Conservation (phyloP, 2,113 vertebrate genomes). For the Pipra filicauda region DNA sequence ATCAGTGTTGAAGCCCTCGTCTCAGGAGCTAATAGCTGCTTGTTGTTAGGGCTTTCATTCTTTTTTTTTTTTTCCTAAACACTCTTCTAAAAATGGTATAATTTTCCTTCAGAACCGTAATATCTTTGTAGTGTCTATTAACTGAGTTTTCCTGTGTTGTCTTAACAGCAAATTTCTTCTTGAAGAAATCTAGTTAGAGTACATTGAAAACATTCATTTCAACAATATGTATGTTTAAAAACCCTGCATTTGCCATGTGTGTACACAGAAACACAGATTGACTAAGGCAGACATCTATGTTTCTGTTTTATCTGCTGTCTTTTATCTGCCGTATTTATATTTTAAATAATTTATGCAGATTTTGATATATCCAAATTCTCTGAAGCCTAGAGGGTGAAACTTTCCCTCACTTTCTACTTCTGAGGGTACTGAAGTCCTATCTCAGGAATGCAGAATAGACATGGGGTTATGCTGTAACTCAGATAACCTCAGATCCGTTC, state of each 20-base stretch:
- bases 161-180: constrained; percentile 18
- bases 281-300: neutral
- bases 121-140: neutral
- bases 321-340: neutral
- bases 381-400: neutral
- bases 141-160: neutral
- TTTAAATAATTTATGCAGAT: neutral
- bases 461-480: neutral
- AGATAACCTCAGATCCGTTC: neutral
- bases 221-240: neutral
- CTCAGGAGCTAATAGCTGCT: neutral
- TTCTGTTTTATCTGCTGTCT: neutral
- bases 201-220: neutral
- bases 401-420: neutral
- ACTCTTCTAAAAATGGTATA: neutral
- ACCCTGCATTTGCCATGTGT: neutral
- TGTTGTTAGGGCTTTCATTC: neutral
- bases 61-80: neutral
- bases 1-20: neutral
- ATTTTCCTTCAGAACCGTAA: neutral
- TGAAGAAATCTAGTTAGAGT: neutral
- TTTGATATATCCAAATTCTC: neutral
- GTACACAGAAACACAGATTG: neutral
- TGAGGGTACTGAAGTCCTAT: neutral
- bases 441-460: neutral